Evolutionary conservation across 2,888 invertebrate species (phyloP), one percentile per base, ranked within the genome.

Genomic region (Lasioglossum malachurum): DNA sequence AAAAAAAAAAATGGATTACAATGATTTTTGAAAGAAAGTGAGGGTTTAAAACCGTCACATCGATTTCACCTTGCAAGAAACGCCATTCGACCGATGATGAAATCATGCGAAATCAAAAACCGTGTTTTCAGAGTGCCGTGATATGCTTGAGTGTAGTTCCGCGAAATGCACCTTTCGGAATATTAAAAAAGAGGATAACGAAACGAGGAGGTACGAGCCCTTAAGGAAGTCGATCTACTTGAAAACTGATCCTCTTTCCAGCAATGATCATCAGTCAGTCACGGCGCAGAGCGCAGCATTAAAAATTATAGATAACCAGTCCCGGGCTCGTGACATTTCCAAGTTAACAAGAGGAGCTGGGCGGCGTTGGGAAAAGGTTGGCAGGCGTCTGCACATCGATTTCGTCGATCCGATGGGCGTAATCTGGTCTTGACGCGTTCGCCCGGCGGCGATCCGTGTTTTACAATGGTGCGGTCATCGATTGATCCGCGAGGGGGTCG

Each of bases 391-490:
- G 83, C 82, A 82, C 81, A 87, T 90, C 76, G 91, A 91, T 91
- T 80, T 85, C 82, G 64, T 76, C 85, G 88, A 90, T 91, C 78
- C 67, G 72, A 81, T 71, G 78, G 7, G 73, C 80, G 78, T 88
- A 83, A 89, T 89, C 82, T 74, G 57, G 57, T 86, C 72, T 67
- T 78, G 57, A 71, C 57, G 77, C 75, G 64, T 72, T 53, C 38
- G 67, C 78, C 78, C 46, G 75, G 19, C 80, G 80, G 73, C 86
- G 69, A 80, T 82, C 27, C 77, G 78, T 87, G 82, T 86, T 85
- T 86, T 78, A 85, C 86, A 87, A 86, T 80, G 82, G 82, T 74
- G 53, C 80, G 78, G 84, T 77, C 85, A 89, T 89, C 90, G 87
- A 90, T 90, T 90, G 53, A 83, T 67, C 69, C 74, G 53, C 80